A percentile compares a stretch with the other conserved stretches of the same genome.
Evolutionary conservation across 2,113 vertebrate genomes (phyloP).

Genomic region (Caretta caretta): DNA sequence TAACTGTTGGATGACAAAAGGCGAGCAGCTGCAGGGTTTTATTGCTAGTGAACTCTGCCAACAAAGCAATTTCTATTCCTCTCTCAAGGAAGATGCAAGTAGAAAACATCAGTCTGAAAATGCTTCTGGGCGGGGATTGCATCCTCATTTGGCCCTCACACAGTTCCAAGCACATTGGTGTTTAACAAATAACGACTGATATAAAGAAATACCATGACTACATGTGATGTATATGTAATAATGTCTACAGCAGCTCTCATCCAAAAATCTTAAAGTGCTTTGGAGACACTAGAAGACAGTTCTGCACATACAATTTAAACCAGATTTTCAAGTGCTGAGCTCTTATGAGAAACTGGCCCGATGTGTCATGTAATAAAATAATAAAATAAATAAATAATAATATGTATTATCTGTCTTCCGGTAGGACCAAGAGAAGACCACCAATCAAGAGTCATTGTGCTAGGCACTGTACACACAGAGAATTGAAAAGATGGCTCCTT

Average conservation of each 20-base stretch:
- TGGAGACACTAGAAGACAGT: background rate
- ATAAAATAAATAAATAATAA: background rate
- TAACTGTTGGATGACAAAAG: background rate
- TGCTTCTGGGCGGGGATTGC: background rate
- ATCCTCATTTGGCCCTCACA: background rate
- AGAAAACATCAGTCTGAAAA: background rate
- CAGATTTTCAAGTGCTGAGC: background rate
- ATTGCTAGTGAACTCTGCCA: background rate
- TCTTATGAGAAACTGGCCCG: background rate
- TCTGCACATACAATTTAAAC: background rate
- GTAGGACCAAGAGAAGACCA: background rate
- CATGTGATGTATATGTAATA: background rate
- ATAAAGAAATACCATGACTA: background rate
- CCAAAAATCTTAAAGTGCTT: background rate
- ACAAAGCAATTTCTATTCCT: constrained; percentile 1
- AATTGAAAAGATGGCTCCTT: background rate
- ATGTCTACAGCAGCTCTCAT: background rate
- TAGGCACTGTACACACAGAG: background rate
- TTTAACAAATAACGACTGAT: background rate
- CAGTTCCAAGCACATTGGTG: background rate
- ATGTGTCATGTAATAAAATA: background rate
- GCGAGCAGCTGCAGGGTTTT: background rate
- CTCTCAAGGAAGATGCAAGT: background rate
- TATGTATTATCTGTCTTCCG: background rate
- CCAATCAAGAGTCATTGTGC: background rate